phyloP scores from a whole-genome alignment of 2,888 invertebrate genomes.

The Lasioglossum calceatum region DNA sequence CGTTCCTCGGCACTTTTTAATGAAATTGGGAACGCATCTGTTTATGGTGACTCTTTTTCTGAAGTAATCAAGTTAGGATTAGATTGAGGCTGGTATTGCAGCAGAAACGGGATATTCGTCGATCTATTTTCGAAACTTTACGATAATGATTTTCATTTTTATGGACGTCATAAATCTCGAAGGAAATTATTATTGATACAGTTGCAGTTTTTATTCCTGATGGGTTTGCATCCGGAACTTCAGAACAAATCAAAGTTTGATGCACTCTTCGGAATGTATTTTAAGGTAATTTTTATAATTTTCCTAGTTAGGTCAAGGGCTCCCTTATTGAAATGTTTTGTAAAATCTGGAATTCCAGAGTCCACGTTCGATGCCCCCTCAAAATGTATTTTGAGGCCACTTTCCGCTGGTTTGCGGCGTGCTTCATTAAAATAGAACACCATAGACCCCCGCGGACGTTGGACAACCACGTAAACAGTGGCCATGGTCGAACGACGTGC shows the following conservation, averaged over 20 bases:
- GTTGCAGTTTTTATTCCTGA: neutral
- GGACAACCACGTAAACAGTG: conserved; percentile 48
- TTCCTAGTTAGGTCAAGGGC: neutral
- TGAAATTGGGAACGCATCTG: neutral
- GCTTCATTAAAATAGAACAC: conserved; percentile 57
- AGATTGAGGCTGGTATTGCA: neutral
- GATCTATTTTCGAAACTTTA: neutral
- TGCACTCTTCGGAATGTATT: too few relatives aligned
- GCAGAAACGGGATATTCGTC: neutral
- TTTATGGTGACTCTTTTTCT: neutral
- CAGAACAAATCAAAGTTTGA: too few relatives aligned
- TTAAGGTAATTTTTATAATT: neutral
- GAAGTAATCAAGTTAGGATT: neutral
- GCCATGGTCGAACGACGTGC: conserved; percentile 33
- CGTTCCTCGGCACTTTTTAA: neutral
- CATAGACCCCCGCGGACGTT: conserved; percentile 37
- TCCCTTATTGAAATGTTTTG: neutral
- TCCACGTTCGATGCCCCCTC: neutral
- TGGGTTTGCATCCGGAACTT: too few relatives aligned
- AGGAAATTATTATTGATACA: neutral
- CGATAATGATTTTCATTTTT: neutral
- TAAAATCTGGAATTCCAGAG: neutral
- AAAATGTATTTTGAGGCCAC: neutral
- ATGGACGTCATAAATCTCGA: neutral
- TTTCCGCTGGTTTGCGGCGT: neutral